Evolutionary conservation across 2,797 vertebrate species (phyloP), one percentile per base, ranked within the genome.

Genomic region (Acanthornis magna): DNA sequence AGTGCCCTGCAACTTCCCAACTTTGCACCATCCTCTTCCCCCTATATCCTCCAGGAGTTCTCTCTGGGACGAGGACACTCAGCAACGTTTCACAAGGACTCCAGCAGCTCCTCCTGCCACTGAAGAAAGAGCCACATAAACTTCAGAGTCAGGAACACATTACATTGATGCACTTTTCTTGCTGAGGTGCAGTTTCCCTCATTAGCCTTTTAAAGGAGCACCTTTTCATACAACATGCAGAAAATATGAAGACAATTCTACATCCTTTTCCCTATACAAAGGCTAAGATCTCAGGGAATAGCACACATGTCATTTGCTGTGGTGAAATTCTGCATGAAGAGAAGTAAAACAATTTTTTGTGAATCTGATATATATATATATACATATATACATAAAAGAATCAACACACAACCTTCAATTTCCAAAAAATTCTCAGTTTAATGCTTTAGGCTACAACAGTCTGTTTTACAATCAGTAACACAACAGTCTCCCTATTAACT

Each of bases 401-500:
- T 30, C 54, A 83, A 80, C 21, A 89, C 4, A 40, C 1, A 13
- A 92, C 94, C 40, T 47, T 89, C 42, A 67, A 34, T 68, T 67
- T 78, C 85, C 30, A 95, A 91, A 68, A 70, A 70, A 32, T 22
- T 48, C 54, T 78, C 55, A 43, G 29, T 38, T 80, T 40, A 75
- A 68, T 62, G 51, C 38, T 68, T 22, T 34, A 74, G 58, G 51
- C 51, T 93, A 79, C 54, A 89, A 58, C 43, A 85, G 61, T 48
- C 54, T 34, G 90, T 89, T 93, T 93, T 85, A 85, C 73, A 79
- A 54, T 50, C 74, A 47, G 38, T 61, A 87, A 83, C 60, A 42
- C 51, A 72, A 70, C 16, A 60, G 48, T 70, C 47, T 86, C 36
- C 34, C 72, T 85, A 77, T 88, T 95, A 97, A 89, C 72, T n/a